phyloP scores from a whole-genome alignment of 2,113 vertebrate genomes.

The Phyllopteryx taeniolatus region DNA sequence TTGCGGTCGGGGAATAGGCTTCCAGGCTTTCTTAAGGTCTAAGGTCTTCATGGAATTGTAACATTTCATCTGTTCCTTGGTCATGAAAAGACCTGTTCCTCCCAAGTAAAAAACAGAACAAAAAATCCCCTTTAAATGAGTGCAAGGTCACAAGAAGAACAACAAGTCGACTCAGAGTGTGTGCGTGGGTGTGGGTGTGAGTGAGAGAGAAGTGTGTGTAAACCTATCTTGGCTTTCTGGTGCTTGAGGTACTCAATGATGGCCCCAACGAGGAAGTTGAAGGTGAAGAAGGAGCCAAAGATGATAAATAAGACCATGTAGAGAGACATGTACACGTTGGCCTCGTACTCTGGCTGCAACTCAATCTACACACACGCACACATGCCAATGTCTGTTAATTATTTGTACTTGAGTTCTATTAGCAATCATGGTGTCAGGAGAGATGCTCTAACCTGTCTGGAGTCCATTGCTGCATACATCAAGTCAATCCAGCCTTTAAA shows the following conservation, averaged over 20 bases:
- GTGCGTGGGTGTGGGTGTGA: neutral
- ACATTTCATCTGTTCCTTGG: slow-evolving; percentile 96
- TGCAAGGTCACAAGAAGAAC: neutral
- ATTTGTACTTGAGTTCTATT: neutral
- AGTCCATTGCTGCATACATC: slow-evolving; percentile 93
- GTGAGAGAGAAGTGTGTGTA: too few species aligned
- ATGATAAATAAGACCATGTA: slow-evolving; percentile 69
- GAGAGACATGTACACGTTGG: slow-evolving; percentile 59
- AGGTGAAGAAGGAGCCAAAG: slow-evolving; percentile 66
- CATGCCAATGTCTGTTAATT: neutral
- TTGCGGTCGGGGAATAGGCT: slow-evolving; percentile 88
- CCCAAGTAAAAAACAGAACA: slow-evolving; percentile 77
- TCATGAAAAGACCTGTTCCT: slow-evolving; percentile 96
- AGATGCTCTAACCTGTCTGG: slow-evolving; percentile 72
- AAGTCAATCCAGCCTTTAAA: slow-evolving; percentile 99
- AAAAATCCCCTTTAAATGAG: slow-evolving; percentile 7
- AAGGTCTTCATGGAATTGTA: slow-evolving; percentile 97
- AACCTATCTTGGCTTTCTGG: slow-evolving; percentile 64
- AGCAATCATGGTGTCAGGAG: neutral
- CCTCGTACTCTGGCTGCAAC: slow-evolving; percentile 53
- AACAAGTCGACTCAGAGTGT: neutral
- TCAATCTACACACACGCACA: slow-evolving; percentile 38
- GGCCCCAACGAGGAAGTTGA: slow-evolving; percentile 65
- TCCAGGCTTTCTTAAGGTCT: slow-evolving; percentile 92
- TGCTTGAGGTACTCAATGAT: slow-evolving; percentile 67